Evolutionary conservation across 2,888 invertebrate genomes (phyloP).

Genomic region (Nomada ruficornis): DNA sequence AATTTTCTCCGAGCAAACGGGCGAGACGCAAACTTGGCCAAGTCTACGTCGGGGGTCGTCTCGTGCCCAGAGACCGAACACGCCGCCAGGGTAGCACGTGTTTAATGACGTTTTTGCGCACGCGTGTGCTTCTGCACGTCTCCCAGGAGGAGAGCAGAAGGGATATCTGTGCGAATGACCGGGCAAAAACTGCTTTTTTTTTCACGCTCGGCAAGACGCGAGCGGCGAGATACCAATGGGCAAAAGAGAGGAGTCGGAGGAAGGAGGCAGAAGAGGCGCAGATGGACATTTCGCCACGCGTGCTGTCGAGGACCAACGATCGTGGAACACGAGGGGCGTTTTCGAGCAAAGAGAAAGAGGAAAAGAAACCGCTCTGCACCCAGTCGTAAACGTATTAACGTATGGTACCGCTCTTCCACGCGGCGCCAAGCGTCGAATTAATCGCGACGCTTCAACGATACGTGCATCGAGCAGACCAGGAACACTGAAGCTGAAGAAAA

Average conservation of each 20-base stretch:
- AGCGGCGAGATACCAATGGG: slow-evolving; percentile 14
- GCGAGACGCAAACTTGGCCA: slow-evolving; percentile 23
- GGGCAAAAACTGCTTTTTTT: slow-evolving; percentile 59
- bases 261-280: slow-evolving; percentile 40
- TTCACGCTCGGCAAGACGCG: slow-evolving; percentile 7
- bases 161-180: slow-evolving; percentile 52
- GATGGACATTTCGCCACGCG: slow-evolving; percentile 65
- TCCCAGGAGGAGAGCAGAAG: slow-evolving; percentile 68
- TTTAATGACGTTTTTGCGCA: slow-evolving; percentile 69
- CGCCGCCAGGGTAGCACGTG: slow-evolving; percentile 68
- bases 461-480: not conserved
- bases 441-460: slow-evolving; percentile 1
- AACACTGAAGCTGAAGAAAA: no score
- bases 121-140: slow-evolving; percentile 61
- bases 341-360: slow-evolving; percentile 29
- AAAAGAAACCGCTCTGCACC: slow-evolving; percentile 3
- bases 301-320: slow-evolving; percentile 45
- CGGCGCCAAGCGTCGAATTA: slow-evolving; percentile 22
- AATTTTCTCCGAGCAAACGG: not conserved
- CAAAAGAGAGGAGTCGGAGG: not conserved
- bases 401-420: slow-evolving; percentile 11
- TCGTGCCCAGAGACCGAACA: slow-evolving; percentile 62
- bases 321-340: slow-evolving; percentile 58
- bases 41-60: slow-evolving; percentile 65
- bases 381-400: slow-evolving; percentile 62